Conservation (phyloP, 2,888 invertebrate genomes). For the Ophioninae sp. region DNA sequence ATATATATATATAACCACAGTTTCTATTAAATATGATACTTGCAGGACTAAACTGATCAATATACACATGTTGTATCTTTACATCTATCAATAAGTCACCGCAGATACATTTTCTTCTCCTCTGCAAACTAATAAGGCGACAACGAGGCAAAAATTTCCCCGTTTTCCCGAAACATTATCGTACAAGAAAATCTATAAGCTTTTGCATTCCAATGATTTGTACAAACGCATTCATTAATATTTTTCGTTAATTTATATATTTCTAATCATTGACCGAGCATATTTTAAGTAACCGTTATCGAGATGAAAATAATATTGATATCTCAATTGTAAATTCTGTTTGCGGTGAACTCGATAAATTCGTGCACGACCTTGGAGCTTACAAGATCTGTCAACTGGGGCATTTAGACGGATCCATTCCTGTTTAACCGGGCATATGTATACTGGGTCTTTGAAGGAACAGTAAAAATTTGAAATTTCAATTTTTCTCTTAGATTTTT, state of each 20-base stretch:
- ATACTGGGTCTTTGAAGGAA: too few species aligned
- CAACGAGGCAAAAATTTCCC: background rate
- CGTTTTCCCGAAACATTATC: conserved; percentile 2
- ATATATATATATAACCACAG: background rate
- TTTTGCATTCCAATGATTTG: background rate
- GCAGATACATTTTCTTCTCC: conserved; percentile 37
- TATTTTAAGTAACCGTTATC: background rate
- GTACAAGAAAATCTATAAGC: background rate
- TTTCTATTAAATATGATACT: conserved; percentile 16
- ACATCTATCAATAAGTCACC: conserved; percentile 25
- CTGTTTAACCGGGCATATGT: background rate
- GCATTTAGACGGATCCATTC: background rate
- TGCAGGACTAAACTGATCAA: conserved; percentile 23
- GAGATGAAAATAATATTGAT: too few species aligned
- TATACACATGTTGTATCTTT: conserved; percentile 1
- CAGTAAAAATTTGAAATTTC: too few species aligned
- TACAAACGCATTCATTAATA: background rate
- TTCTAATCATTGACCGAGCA: background rate
- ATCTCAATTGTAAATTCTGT: background rate
- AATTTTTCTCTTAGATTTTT: too few species aligned
- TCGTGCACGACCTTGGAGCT: background rate
- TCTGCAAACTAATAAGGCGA: background rate
- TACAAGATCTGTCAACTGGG: background rate
- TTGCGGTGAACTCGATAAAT: background rate
- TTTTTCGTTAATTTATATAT: background rate